Conservation (phyloP, 2,888 invertebrate genomes). For the Drosophila ezoana region DNA sequence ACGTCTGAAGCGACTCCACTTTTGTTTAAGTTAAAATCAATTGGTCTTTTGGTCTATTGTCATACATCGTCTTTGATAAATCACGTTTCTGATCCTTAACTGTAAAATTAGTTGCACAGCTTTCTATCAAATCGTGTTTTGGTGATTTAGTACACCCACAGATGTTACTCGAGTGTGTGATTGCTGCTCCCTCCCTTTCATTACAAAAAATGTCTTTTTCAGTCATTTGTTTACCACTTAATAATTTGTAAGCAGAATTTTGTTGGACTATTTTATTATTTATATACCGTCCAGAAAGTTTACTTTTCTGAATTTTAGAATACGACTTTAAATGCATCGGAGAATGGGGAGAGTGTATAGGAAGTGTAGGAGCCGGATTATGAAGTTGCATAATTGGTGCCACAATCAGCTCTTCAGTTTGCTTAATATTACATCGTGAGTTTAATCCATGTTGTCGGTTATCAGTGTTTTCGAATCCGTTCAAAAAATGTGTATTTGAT, state of each 20-base stretch:
- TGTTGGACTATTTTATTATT: conserved; percentile 60
- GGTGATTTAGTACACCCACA: conserved; percentile 47
- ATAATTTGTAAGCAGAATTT: conserved; percentile 23
- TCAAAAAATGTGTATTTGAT: conserved; percentile 46
- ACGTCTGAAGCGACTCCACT: conserved; percentile 25
- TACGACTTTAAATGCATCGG: conserved; percentile 62
- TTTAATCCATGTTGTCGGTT: conserved; percentile 37
- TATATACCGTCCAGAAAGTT: conserved; percentile 76
- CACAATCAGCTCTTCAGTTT: conserved; percentile 44
- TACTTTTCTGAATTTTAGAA: conserved; percentile 58
- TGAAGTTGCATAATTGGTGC: conserved; percentile 47
- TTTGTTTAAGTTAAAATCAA: conserved; percentile 30
- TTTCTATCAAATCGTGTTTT: conserved; percentile 24
- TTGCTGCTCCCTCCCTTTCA: conserved; percentile 26
- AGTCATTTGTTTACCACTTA: conserved; percentile 27
- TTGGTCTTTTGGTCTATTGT: conserved; percentile 9
- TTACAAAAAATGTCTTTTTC: conserved; percentile 15
- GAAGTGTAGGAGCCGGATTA: conserved; percentile 73
- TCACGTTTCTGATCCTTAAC: conserved; percentile 8
- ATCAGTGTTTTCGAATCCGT: conserved; percentile 41
- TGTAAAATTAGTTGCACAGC: conserved; percentile 1
- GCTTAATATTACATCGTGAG: conserved; percentile 39
- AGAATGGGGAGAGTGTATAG: conserved; percentile 76
- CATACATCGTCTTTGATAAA: conserved; percentile 5
- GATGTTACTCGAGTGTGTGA: conserved; percentile 25